Evolutionary conservation across 2,797 vertebrate genomes (phyloP).

Genomic region (Tadarida brasiliensis): DNA sequence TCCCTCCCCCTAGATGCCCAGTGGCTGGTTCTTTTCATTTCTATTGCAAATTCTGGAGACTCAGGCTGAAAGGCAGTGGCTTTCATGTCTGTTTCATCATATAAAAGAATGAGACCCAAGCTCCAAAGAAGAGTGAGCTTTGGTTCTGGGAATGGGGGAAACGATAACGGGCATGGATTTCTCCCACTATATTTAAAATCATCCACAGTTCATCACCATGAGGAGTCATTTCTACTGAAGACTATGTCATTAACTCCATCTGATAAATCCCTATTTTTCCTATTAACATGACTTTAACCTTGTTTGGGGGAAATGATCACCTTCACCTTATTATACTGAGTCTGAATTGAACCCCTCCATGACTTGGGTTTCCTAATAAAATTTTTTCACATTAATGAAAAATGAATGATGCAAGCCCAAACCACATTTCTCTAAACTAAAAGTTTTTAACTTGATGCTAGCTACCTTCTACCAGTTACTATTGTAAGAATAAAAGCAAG

Average conservation of each 20-base stretch:
- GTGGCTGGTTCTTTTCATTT: not conserved
- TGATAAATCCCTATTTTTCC: not conserved
- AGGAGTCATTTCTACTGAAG: not conserved
- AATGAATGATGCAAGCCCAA: not conserved
- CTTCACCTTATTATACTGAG: not conserved
- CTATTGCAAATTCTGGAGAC: not conserved
- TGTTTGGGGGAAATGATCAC: not conserved
- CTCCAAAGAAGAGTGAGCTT: not conserved
- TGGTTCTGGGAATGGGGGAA: not conserved
- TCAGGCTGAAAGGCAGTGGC: not conserved
- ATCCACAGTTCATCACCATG: not conserved
- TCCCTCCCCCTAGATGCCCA: not conserved
- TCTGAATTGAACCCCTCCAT: not conserved
- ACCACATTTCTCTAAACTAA: not conserved
- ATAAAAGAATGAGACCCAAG: not conserved
- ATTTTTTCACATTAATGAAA: not conserved
- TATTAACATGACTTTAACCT: not conserved
- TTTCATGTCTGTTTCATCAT: not conserved
- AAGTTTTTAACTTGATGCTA: not conserved
- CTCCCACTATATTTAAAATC: not conserved
- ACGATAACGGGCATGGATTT: not conserved
- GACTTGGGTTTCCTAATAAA: not conserved
- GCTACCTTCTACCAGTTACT: not conserved
- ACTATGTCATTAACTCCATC: not conserved
- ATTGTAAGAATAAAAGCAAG: conserved; percentile 27